Base-by-base conservation (phyloP, 2,888 invertebrate genomes). In the Catocala fraxini region DNA sequence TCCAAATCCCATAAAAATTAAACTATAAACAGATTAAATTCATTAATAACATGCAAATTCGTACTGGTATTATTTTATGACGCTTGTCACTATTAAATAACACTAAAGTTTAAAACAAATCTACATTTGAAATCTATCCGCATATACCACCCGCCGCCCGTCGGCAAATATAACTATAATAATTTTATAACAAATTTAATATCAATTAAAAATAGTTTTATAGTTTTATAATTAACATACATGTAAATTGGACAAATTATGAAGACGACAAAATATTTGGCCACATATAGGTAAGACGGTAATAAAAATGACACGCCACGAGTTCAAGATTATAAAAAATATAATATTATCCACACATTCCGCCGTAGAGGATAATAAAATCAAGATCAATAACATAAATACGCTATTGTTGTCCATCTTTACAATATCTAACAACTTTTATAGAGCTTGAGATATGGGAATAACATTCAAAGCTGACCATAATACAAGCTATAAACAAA, bases 401-500 rank as follows among this genome's bases (percentile, higher is more conserved):
- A 87, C 79, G 70, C 89, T 84, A 92, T 93, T 93, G 93, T 94
- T 88, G 87, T 86, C 87, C 83, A 77, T 83, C 85, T 84, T 82
- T 84, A 88, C 84, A 88, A 82, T 84, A 85, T 89, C 88, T 89
- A 89, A 92, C 87, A 88, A 89, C 88, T 80, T 89, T 90, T 92
- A 92, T 92, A 92, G 89, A 88, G 87, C 77, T 82, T 85, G 86
- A 90, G 85, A 89, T 91, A 91, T 91, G 89, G 86, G 87, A 87
- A 89, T 89, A 90, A 91, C 90, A 89, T 91, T 91, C 88, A 88
- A 88, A 92, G 85, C 88, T 88, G 89, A 88, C 90, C 89, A 92
- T 91, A 91, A 92, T 92, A 92, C 90, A 89, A 90, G 89, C 92
- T 89, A 93, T 94, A 94, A 94, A 94, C 93, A 92, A 94, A 93